Conservation (phyloP, 2,888 invertebrate genomes). For the Charanyca ferruginea region DNA sequence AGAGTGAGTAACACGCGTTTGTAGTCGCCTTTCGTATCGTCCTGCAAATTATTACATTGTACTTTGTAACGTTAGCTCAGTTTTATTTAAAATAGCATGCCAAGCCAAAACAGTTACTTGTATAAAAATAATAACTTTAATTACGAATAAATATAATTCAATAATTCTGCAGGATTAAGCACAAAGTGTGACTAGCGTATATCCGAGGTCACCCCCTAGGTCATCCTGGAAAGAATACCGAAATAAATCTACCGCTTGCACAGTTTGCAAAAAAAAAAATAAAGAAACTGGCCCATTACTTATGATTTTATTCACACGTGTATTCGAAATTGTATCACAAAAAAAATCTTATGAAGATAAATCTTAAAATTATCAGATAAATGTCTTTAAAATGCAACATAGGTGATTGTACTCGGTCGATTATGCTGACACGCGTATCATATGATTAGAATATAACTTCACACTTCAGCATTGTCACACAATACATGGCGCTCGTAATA, state of each 20-base stretch:
- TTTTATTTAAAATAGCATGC: constrained; percentile 74
- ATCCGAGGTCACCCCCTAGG: constrained; percentile 93
- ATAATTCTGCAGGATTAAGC: constrained; percentile 87
- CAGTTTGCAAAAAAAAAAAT: constrained; percentile 69
- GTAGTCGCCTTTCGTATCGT: constrained; percentile 94
- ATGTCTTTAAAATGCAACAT: constrained; percentile 81
- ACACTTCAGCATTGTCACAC: constrained; percentile 75
- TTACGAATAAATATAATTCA: constrained; percentile 67
- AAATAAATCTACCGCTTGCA: constrained; percentile 79
- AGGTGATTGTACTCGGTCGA: constrained; percentile 66
- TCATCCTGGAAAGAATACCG: constrained; percentile 92
- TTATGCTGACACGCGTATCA: constrained; percentile 64
- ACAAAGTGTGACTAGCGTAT: constrained; percentile 92
- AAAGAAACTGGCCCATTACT: constrained; percentile 88
- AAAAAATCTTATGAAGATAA: constrained; percentile 69
- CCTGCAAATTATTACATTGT: constrained; percentile 91
- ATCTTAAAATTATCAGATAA: constrained; percentile 71
- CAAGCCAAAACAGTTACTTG: constrained; percentile 75
- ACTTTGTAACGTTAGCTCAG: constrained; percentile 75
- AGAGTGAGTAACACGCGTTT: constrained; percentile 92
- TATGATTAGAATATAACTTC: constrained; percentile 61
- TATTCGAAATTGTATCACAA: constrained; percentile 70
- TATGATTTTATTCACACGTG: constrained; percentile 74
- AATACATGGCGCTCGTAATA: constrained; percentile 78
- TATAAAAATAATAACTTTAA: constrained; percentile 72